A percentile compares a stretch with the other conserved stretches of the same genome.
Conservation (phyloP, 2,113 vertebrate genomes). For the Mastomys natalensis region DNA sequence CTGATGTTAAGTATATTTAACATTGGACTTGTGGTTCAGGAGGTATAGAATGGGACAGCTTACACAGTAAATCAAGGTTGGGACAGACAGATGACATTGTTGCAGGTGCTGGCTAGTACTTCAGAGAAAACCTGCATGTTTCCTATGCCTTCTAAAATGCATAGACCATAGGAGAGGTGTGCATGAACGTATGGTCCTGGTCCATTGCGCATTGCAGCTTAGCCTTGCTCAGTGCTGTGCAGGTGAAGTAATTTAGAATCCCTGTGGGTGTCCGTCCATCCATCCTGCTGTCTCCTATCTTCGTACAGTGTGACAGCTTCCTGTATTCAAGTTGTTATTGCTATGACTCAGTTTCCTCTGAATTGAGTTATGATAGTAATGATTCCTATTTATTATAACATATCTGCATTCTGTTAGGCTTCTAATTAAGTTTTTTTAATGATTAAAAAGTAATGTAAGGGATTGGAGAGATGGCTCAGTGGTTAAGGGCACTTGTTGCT, state of each 20-base stretch:
- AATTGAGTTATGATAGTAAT: slow-evolving; percentile 27
- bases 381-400: neutral
- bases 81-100: neutral
- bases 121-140: neutral
- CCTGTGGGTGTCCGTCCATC: neutral
- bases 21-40: neutral
- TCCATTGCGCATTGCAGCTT: neutral
- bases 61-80: neutral
- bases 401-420: slow-evolving; percentile 45
- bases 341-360: slow-evolving; percentile 42
- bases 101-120: neutral
- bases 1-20: neutral
- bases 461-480: neutral
- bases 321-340: slow-evolving; percentile 39
- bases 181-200: neutral
- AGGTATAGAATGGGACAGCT: neutral
- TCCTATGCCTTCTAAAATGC: slow-evolving; percentile 38
- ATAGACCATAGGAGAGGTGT: neutral
- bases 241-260: neutral
- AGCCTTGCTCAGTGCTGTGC: neutral
- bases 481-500: neutral
- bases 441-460: neutral
- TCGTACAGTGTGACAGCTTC: neutral
- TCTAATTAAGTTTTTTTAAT: neutral
- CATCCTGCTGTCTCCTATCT: neutral